phyloP scores from a whole-genome alignment of 2,113 vertebrate genomes.

The Misgurnus anguillicaudatus region DNA sequence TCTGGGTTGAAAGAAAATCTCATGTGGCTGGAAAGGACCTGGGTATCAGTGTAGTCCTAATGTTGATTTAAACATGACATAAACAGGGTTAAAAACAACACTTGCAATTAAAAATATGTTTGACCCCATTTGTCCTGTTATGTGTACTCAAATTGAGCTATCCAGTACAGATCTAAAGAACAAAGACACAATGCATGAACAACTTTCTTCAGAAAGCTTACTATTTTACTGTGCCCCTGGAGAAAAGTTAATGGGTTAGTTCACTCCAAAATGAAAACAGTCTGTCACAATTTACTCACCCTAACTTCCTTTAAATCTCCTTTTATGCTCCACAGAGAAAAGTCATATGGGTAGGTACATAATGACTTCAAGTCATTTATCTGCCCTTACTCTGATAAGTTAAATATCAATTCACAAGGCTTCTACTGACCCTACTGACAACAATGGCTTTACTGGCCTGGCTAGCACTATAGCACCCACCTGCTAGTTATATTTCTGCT shows the following conservation, averaged over 20 bases:
- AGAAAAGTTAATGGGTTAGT: no score
- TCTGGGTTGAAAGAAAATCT: constrained; percentile 55
- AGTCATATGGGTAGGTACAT: no score
- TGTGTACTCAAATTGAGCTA: neutral
- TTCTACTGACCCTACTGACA: no score
- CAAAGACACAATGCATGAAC: neutral
- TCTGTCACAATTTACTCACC: no score
- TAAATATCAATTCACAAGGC: no score
- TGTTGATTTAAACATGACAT: neutral
- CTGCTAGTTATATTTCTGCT: neutral
- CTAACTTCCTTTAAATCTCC: neutral
- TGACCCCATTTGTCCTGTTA: neutral
- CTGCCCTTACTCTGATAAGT: no score
- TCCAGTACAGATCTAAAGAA: neutral
- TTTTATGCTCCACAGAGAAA: no score
- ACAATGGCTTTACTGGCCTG: neutral
- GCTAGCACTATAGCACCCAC: no score
- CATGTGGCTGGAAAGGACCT: constrained; percentile 55
- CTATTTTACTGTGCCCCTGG: neutral
- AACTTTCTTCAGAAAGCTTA: neutral
- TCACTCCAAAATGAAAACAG: no score
- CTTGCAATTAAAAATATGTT: neutral
- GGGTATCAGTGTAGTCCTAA: constrained; percentile 32
- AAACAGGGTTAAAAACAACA: neutral
- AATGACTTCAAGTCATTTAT: no score